Base-by-base conservation (phyloP, 2,797 vertebrate species). In the Parauchenoglanis punctatus region DNA sequence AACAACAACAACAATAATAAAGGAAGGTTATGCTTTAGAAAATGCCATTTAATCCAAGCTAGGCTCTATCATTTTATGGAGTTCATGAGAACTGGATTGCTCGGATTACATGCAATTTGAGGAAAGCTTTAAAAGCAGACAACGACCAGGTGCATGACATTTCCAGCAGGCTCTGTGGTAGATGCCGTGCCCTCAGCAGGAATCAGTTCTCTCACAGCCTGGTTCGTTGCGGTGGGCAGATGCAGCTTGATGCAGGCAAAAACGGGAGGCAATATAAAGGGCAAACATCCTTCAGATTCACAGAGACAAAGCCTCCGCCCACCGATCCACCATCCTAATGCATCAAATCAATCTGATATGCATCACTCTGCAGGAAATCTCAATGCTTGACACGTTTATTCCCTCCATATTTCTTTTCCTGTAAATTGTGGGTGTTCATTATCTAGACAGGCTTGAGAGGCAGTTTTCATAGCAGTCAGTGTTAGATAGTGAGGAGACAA, bases 321-420 rank as follows among this genome's bases (percentile, higher is more conserved):
- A 87, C 87, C 72, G 18, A 61, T 76, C 73, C 81, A 59, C 67
- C 17, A 49, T 84, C 82, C 56, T 76, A 84, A 86, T 67, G 70
- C 82, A 86, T 86, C 85, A 86, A 88, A 88, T 92, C 85, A 87
- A 90, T 91, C 90, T 87, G 84, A 90, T 87, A 86, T 59, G 20
- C 70, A 89, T 68, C 70, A 81, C 83, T 68, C 78, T 13, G 58
- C 20, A 85, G 5, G 84, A 89, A 40, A 86, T 85, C 88, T 87
- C 46, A 87, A 85, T 58, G 77, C 76, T 85, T 86, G 84, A 86
- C 87, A 85, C 58, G 46, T 88, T 87, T 85, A 90, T 84, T 87
- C 68, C 81, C 85, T 89, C 59, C 11, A 65, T 80, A 80, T 85
- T 46, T 85, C n/a, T 78, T 89, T 31, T 67, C 61, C 68, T 46